phyloP scores from a whole-genome alignment of 2,797 vertebrate species.

The Anisognathus igniventris region DNA sequence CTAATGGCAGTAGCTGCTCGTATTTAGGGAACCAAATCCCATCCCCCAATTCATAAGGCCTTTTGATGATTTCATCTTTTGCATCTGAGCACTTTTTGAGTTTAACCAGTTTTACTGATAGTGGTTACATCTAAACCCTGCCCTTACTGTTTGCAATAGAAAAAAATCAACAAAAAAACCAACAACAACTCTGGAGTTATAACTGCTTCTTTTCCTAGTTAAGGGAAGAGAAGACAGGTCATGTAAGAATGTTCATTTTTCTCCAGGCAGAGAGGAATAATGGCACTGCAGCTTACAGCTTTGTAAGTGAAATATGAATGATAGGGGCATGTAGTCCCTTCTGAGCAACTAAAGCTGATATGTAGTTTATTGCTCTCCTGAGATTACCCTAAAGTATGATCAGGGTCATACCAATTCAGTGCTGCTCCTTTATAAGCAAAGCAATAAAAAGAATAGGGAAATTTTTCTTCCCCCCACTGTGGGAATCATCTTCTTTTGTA shows the following conservation, averaged over 20 bases:
- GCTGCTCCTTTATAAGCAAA: not conserved
- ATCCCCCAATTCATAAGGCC: not conserved
- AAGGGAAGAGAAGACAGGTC: conserved; percentile 11
- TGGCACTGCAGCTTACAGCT: not conserved
- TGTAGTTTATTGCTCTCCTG: not conserved
- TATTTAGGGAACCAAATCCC: not conserved
- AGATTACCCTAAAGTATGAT: not conserved
- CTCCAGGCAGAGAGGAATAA: conserved; percentile 13
- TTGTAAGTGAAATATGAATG: conserved; percentile 28
- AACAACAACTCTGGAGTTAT: not conserved
- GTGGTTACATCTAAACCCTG: not conserved
- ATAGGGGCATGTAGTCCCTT: not conserved
- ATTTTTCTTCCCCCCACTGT: not conserved
- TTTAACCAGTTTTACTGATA: not conserved
- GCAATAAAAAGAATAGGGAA: not conserved
- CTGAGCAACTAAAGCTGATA: not conserved
- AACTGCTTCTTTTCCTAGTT: not conserved
- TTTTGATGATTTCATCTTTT: not conserved
- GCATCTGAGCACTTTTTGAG: not conserved
- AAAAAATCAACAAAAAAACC: not conserved
- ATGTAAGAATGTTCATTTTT: conserved; percentile 8
- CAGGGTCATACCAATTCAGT: not conserved
- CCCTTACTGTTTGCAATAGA: not conserved
- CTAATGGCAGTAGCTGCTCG: not conserved
- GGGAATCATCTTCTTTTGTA: not conserved